A percentile compares a stretch with the other conserved stretches of the same genome.
These are phyloP conservation scores for Physeter macrocephalus DNA, from an alignment of 2,113 vertebrate genomes.

Conservation along the genomic window DNA sequence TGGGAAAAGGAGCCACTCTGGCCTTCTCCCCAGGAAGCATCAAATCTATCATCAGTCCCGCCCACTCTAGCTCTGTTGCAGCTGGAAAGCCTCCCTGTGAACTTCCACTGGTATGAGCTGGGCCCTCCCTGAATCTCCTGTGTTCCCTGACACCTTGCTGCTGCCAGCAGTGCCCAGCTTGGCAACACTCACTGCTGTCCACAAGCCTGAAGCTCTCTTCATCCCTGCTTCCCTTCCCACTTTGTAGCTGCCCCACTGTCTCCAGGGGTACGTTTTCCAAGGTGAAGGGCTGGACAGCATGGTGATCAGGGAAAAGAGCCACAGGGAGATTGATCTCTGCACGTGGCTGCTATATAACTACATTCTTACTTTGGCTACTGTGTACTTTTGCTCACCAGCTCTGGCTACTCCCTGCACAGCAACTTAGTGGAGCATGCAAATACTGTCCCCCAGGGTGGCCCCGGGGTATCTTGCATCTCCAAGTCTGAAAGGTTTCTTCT, in stretches of 20 bases:
- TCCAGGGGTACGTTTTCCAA: neutral
- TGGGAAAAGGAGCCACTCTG: neutral
- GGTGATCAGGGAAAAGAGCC: neutral
- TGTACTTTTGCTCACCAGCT: neutral
- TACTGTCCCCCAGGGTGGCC: neutral
- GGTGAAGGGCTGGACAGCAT: neutral
- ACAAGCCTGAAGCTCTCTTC: neutral
- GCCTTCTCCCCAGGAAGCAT: neutral
- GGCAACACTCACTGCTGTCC: neutral
- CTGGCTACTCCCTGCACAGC: neutral
- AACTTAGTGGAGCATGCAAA: neutral
- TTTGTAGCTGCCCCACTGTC: neutral
- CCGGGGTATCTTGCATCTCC: neutral
- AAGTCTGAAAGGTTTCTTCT: neutral
- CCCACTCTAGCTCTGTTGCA: neutral
- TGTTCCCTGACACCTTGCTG: neutral
- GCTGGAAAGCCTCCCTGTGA: neutral
- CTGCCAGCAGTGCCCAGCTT: neutral
- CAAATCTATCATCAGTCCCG: neutral
- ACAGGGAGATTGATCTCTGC: neutral
- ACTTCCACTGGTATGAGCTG: neutral
- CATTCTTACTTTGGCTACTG: neutral
- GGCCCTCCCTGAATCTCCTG: neutral
- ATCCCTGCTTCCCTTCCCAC: neutral
- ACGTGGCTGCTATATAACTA: no score